phyloP scores from a whole-genome alignment of 2,888 invertebrate species.

The Drosophila barbarae region DNA sequence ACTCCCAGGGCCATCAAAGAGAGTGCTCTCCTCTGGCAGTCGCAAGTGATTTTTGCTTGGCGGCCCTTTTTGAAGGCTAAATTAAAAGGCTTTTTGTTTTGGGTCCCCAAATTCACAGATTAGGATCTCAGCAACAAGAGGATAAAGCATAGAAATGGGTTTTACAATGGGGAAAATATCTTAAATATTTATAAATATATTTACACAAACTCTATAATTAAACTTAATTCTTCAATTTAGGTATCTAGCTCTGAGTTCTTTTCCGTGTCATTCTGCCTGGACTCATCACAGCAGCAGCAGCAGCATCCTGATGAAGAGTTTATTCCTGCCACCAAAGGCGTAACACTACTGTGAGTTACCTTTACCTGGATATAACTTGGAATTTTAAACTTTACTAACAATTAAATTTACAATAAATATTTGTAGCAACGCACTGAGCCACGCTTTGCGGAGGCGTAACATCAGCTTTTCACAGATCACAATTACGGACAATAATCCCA shows the following conservation, averaged over 20 bases:
- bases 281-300: slow-evolving; percentile 75
- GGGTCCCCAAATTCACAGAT: slow-evolving; percentile 19
- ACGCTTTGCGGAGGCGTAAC: slow-evolving; percentile 84
- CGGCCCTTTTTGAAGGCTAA: slow-evolving; percentile 18
- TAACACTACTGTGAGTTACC: slow-evolving; percentile 83
- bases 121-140: slow-evolving; percentile 1
- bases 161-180: background rate
- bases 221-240: slow-evolving; percentile 75
- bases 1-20: slow-evolving; percentile 25
- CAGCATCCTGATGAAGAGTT: slow-evolving; percentile 83
- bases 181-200: background rate
- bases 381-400: rapidly evolving
- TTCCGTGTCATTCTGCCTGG: slow-evolving; percentile 84
- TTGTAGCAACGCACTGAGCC: slow-evolving; percentile 84
- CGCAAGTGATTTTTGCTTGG: slow-evolving; percentile 16
- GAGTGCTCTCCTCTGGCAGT: slow-evolving; percentile 19
- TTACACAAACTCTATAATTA: background rate
- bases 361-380: background rate
- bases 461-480: slow-evolving; percentile 79
- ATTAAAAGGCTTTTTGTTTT: slow-evolving; percentile 14
- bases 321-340: slow-evolving; percentile 84
- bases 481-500: slow-evolving; percentile 78
- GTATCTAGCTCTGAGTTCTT: slow-evolving; percentile 87
- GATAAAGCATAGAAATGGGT: background rate
- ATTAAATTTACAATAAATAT: background rate